Evolutionary conservation across 2,797 vertebrate genomes (phyloP).

Genomic region (Sebastes vulpes): DNA sequence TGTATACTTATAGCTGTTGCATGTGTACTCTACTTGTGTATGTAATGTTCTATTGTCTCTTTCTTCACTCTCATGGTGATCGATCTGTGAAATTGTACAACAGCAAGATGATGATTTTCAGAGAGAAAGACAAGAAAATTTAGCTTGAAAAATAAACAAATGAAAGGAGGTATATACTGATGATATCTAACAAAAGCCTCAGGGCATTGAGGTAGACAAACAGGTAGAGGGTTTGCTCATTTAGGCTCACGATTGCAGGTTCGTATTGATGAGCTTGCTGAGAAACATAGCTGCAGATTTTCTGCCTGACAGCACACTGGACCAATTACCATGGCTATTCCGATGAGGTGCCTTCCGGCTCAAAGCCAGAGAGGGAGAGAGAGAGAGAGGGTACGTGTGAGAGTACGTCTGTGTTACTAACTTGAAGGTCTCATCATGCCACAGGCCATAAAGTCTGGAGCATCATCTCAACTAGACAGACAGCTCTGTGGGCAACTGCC

Average conservation of each 20-base stretch:
- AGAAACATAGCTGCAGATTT: conserved; percentile 37
- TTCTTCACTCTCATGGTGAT: not conserved
- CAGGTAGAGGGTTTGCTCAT: not conserved
- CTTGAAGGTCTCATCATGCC: conserved; percentile 17
- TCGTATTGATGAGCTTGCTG: conserved; percentile 35
- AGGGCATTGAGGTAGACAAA: not conserved
- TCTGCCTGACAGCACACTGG: conserved; percentile 37
- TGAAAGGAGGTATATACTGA: not conserved
- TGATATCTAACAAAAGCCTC: not conserved
- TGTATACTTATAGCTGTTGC: not conserved
- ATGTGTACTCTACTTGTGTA: not conserved
- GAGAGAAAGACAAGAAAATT: not conserved
- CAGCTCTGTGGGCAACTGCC: conserved; percentile 31
- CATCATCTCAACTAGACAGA: conserved; percentile 26
- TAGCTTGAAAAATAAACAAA: not conserved
- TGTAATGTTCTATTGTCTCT: not conserved
- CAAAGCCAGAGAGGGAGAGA: conserved; percentile 19
- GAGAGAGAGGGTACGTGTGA: not conserved
- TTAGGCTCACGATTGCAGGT: conserved; percentile 3
- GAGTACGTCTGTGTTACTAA: conserved; percentile 9
- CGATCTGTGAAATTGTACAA: not conserved
- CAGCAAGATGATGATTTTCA: not conserved
- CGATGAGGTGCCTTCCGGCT: conserved; percentile 23
- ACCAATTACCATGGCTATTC: conserved; percentile 49
- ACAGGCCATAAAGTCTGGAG: conserved; percentile 30